Evolutionary conservation across 2,113 vertebrate species (phyloP), one percentile per base, ranked within the genome.

Genomic region (Catharus minimus): DNA sequence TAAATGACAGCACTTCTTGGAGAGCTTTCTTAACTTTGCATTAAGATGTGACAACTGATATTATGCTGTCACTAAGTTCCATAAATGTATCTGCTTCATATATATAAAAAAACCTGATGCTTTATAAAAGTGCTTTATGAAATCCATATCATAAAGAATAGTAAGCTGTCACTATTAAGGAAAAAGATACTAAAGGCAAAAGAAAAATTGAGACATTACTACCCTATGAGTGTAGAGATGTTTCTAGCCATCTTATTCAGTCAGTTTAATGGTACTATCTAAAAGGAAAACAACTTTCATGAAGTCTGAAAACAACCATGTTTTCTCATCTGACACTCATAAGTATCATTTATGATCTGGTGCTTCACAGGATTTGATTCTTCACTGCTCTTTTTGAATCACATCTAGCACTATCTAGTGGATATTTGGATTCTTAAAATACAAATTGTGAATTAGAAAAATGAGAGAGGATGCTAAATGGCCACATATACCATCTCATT

Each of bases 181-280:
- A 94, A 95, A 66, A 72, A 56, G 66, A 77, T 81, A 86, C 62
- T 94, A 87, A 68, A 92, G 73, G 17, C 27, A 82, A 68, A 72
- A 84, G 74, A 95, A 95, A 96, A 94, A 93, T 55, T 28, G 89
- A 95, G 33, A 72, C 78, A 53, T 95, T 78, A 75, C 28, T 93
- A 64, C 32, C 41, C 39, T 74, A 39, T 64, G 65, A 93, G 53
- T 75, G 57, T 71, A 83, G 72, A 94, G 43, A 16, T 82, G 27
- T 58, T 89, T 94, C 56, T 80, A 69, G 94, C 81, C 30, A 7
- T 95, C 65, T 76, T 77, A 61, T 5, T 79, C 53, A 66, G 44
- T 79, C 81, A 77, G 20, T 69, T 43, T 73, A 81, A 76, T 81
- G 73, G 28, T 77, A 26, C 49, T 72, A 32, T 86, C 71, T 89